These are phyloP conservation scores for Galagoides demidoff DNA, from an alignment of 2,797 vertebrate species.

Conservation along the genomic window DNA sequence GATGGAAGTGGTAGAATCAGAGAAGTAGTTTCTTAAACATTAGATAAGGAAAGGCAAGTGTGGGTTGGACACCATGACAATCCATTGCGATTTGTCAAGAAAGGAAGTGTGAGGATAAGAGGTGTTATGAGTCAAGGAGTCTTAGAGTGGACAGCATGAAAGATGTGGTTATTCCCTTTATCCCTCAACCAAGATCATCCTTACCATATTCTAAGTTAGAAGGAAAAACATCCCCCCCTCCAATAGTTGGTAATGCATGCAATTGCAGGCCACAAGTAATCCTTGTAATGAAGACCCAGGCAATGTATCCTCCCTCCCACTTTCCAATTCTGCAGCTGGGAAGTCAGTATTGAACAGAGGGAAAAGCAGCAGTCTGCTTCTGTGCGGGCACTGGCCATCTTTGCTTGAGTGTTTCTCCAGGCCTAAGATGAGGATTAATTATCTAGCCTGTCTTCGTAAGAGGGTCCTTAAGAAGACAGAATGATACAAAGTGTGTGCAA, in stretches of 20 bases:
- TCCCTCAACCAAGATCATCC: neutral
- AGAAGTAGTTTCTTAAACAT: neutral
- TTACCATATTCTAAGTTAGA: neutral
- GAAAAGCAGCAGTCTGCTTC: neutral
- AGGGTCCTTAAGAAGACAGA: neutral
- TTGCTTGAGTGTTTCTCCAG: neutral
- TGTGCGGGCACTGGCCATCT: neutral
- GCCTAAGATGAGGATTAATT: conserved; percentile 47
- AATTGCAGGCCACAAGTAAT: neutral
- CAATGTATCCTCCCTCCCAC: neutral
- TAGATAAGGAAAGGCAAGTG: neutral
- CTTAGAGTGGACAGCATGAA: neutral
- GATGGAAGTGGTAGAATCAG: neutral
- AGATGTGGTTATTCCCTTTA: neutral
- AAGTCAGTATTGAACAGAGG: neutral
- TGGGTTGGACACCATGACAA: neutral
- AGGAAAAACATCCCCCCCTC: neutral
- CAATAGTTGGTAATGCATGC: neutral
- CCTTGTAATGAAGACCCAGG: neutral
- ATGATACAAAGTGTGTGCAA: neutral
- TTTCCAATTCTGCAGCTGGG: neutral
- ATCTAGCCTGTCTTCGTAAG: neutral
- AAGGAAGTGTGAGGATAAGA: neutral
- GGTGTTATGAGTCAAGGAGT: neutral
- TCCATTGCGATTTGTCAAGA: neutral